Conservation (phyloP, 2,113 vertebrate species). For the Melospiza melodia region DNA sequence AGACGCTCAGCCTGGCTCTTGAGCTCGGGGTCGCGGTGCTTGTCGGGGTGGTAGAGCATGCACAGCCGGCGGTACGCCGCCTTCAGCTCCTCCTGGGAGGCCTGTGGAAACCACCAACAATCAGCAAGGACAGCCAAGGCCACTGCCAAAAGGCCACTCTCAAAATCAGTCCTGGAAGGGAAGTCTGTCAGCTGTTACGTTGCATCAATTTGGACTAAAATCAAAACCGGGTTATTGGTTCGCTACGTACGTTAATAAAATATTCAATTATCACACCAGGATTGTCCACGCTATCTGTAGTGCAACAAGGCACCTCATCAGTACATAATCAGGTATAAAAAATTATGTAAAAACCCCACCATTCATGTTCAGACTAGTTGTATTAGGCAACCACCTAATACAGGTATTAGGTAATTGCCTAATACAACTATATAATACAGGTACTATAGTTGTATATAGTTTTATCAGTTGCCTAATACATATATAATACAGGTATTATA, state of each 20-base stretch:
- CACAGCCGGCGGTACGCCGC: constrained; percentile 93
- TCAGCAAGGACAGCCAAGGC: not conserved
- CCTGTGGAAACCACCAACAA: constrained; percentile 73
- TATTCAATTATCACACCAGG: not conserved
- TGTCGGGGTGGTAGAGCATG: constrained; percentile 98
- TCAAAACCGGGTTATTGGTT: not conserved
- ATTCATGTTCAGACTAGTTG: not conserved
- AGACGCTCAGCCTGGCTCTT: constrained; percentile 91
- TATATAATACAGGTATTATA: too few species aligned
- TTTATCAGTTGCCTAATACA: not conserved
- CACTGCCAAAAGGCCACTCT: not conserved
- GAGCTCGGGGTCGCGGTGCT: constrained; percentile 95
- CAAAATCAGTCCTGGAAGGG: not conserved
- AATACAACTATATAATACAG: too few species aligned
- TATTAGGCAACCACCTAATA: not conserved
- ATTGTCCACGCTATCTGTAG: not conserved
- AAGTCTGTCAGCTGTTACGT: not conserved
- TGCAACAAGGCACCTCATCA: not conserved
- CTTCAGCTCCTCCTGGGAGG: constrained; percentile 94
- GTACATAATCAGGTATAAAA: not conserved
- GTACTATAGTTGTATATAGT: too few species aligned
- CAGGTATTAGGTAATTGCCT: too few species aligned
- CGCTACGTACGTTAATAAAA: not conserved
- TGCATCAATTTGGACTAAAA: not conserved
- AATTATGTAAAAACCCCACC: not conserved